Percentiles rank a stretch among this genome's conserved stretches.
Conservation (phyloP, 2,888 invertebrate genomes). For the Limnephilus lunatus region DNA sequence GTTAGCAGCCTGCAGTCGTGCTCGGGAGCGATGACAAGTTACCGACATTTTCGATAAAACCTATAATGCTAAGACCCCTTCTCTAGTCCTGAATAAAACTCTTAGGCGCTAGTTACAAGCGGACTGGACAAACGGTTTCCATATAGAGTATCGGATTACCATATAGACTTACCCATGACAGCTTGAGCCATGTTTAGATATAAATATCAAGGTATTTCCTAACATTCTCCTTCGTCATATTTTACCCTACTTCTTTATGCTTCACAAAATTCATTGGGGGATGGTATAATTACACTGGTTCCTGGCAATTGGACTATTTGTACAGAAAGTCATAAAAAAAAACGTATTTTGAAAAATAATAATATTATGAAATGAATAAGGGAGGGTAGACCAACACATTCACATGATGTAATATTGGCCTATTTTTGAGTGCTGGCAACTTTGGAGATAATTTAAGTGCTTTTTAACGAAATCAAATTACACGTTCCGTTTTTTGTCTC, state of each 20-base stretch:
- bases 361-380: background rate
- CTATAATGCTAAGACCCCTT: too few species aligned
- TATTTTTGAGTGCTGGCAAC: conserved; percentile 43
- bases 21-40: too few species aligned
- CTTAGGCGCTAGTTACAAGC: background rate
- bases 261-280: background rate
- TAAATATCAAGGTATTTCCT: background rate
- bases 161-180: background rate
- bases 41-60: too few species aligned
- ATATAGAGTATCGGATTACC: background rate
- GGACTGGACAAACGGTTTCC: background rate
- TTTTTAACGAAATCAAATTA: conserved; percentile 63
- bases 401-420: background rate
- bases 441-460: conserved; percentile 61
- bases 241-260: background rate
- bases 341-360: background rate
- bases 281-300: background rate
- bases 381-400: background rate
- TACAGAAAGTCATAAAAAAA: background rate
- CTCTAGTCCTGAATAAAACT: background rate
- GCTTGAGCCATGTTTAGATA: background rate
- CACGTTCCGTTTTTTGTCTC: conserved; percentile 50
- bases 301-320: background rate
- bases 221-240: background rate
- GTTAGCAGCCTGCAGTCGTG: too few species aligned